Conservation (phyloP, 2,888 invertebrate species). For the Cartodere bifasciata region DNA sequence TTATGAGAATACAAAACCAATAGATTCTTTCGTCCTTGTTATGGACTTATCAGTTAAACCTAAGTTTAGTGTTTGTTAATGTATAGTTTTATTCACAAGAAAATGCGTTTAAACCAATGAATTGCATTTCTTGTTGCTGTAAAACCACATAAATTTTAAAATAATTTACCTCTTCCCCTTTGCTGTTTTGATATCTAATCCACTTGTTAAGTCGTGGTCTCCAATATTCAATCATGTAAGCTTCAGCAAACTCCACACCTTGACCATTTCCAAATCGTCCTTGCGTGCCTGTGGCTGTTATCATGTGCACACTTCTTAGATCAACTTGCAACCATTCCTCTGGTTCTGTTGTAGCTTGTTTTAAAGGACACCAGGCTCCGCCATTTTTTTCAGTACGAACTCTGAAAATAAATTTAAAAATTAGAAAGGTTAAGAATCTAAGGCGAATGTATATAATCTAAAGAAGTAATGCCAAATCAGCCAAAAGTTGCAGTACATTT, state of each 20-base stretch:
- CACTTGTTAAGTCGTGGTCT: slow-evolving; percentile 66
- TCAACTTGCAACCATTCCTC: slow-evolving; percentile 72
- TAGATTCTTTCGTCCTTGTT: too few relatives aligned
- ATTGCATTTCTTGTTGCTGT: too few relatives aligned
- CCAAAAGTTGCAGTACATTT: too few relatives aligned
- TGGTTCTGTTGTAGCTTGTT: slow-evolving; percentile 63
- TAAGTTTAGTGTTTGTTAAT: too few relatives aligned
- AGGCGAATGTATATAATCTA: too few relatives aligned
- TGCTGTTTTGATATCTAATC: slow-evolving; percentile 64
- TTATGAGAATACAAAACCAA: too few relatives aligned
- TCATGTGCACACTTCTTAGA: slow-evolving; percentile 63
- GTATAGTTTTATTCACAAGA: too few relatives aligned
- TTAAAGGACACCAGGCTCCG: slow-evolving; percentile 91
- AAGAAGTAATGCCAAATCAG: too few relatives aligned
- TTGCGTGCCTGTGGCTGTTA: slow-evolving; percentile 75
- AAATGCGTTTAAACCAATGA: too few relatives aligned
- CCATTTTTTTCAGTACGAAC: slow-evolving; percentile 71
- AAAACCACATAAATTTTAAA: not conserved
- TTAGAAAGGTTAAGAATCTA: slow-evolving; percentile 9
- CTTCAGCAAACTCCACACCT: slow-evolving; percentile 78
- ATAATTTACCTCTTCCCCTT: slow-evolving; percentile 61
- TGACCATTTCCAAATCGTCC: slow-evolving; percentile 88
- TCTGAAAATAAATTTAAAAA: slow-evolving; percentile 39
- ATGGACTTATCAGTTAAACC: not conserved
- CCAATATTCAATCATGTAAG: slow-evolving; percentile 77